A percentile compares a stretch with the other conserved stretches of the same genome.
Conservation (phyloP, 2,888 invertebrate genomes). For the Metalampra italica region DNA sequence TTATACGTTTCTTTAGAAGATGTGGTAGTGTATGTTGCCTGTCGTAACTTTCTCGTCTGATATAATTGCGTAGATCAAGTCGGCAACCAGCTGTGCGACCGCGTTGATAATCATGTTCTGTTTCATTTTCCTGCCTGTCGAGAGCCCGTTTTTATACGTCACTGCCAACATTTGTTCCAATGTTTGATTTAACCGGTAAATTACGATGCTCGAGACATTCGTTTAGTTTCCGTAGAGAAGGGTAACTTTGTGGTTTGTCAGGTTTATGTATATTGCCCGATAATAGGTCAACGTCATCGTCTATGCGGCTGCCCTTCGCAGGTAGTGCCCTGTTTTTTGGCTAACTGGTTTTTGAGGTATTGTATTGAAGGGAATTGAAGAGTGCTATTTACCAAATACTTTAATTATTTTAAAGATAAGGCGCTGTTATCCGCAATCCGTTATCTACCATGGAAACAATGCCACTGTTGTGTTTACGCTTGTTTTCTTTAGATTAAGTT, state of each 20-base stretch:
- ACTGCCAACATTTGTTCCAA: slow-evolving; percentile 33
- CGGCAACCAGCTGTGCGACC: slow-evolving; percentile 52
- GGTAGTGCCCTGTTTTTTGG: neutral
- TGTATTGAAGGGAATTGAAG: no score
- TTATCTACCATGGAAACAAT: no score
- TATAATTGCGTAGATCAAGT: slow-evolving; percentile 22
- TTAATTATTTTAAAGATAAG: no score
- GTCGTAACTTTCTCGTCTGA: slow-evolving; percentile 5
- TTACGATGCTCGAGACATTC: slow-evolving; percentile 6
- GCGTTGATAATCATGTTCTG: slow-evolving; percentile 59
- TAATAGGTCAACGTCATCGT: slow-evolving; percentile 25
- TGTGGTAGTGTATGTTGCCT: slow-evolving; percentile 25
- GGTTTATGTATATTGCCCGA: slow-evolving; percentile 24
- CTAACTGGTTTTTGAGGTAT: neutral
- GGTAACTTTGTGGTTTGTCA: slow-evolving; percentile 20
- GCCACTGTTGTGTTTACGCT: no score
- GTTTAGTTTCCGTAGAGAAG: slow-evolving; percentile 3
- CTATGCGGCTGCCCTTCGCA: neutral
- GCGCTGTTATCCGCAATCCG: no score
- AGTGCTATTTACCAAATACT: no score
- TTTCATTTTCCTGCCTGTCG: slow-evolving; percentile 56
- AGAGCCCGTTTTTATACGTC: slow-evolving; percentile 36
- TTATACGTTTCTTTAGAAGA: neutral
- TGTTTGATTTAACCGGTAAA: slow-evolving; percentile 18
- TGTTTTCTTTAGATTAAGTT: no score